Evolutionary conservation across 2,888 invertebrate species (phyloP).

Genomic region (Drosophila gaucha): DNA sequence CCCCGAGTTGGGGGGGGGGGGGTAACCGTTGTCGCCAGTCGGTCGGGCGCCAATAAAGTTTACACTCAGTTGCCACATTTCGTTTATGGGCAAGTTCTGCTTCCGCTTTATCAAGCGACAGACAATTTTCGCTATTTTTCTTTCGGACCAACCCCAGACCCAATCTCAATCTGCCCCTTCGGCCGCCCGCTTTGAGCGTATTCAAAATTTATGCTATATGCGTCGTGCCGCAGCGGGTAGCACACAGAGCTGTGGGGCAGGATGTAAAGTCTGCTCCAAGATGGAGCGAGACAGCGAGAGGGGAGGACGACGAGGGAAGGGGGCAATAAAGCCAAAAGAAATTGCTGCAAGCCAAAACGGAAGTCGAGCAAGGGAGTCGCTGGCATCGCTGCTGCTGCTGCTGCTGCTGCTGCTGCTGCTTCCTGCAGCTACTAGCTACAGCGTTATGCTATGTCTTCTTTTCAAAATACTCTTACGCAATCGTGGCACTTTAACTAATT

Average conservation of each 20-base stretch:
- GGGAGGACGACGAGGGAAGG: background rate
- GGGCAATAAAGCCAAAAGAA: slow-evolving; percentile 74
- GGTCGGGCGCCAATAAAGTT: slow-evolving; percentile 83
- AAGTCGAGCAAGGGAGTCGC: slow-evolving; percentile 73
- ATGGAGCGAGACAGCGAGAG: background rate
- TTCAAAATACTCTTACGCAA: slow-evolving; percentile 30
- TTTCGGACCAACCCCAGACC: slow-evolving; percentile 34
- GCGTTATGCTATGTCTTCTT: slow-evolving; percentile 54
- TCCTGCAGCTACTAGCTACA: slow-evolving; percentile 55
- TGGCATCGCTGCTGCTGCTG: slow-evolving; percentile 68
- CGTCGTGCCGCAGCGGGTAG: slow-evolving; percentile 63
- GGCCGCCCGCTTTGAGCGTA: slow-evolving; percentile 47
- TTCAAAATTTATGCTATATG: slow-evolving; percentile 80
- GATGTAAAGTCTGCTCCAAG: slow-evolving; percentile 14
- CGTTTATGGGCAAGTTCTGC: slow-evolving; percentile 80
- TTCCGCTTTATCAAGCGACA: slow-evolving; percentile 79
- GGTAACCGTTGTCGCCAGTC: slow-evolving; percentile 49
- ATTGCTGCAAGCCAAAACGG: slow-evolving; percentile 77
- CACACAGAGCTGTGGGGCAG: slow-evolving; percentile 18
- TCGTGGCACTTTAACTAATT: slow-evolving; percentile 12
- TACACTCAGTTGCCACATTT: slow-evolving; percentile 80
- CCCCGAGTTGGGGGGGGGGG: too few species aligned
- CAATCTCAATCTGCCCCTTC: background rate
- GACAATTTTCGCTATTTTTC: slow-evolving; percentile 78
- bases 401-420: slow-evolving; percentile 1